Base-by-base conservation (phyloP, 2,113 vertebrate species). In the Clarias magur region DNA sequence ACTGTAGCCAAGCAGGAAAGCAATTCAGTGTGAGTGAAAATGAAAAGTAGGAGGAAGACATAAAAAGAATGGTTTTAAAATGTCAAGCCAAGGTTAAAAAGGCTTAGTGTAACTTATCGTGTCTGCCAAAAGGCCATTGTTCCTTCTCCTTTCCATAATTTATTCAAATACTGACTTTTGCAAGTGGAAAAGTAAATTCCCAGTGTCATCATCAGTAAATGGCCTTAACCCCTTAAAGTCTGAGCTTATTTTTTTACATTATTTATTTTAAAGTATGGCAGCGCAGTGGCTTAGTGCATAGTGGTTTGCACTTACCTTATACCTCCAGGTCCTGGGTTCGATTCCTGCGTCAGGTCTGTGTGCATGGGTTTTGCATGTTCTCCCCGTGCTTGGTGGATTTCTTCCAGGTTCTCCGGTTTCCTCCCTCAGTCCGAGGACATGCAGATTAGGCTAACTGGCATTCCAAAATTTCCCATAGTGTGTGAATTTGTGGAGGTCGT, bases 141-240 rank as follows among this genome's bases (percentile, higher is more conserved):
- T 62, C 19, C 57, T 57, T 59, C 9, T 62, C 17, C 7, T 81
- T 62, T 13, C 30, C 0, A 13, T 89, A 63, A 82, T 89, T 78
- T 68, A 6, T 53, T 53, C 57, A 84, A 38, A 42, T 54, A 53
- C 70, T 54, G 72, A 89, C 73, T 62, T 86, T 57, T 54, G 80
- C 76, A 63, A 80, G 73, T 90, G 85, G 87, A 91, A 91, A 92
- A 38, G 84, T 53, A 76, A 86, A 90, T 88, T 82, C 79, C 75
- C 85, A 53, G 11, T 86, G 90, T 91, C 88, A 72, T 57, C 83
- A 85, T 68, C 75, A 88, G 88, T 89, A 85, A 88, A 60, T 9
- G 65, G 27, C 67, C 82, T 88, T 16, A 75, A 53, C 53, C 79
- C 30, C 79, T 81, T 27, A 78, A 76, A 27, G 57, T 60, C 57